These are phyloP conservation scores for Galerucella calmariensis DNA, from an alignment of 2,888 invertebrate genomes.

Conservation along the genomic window DNA sequence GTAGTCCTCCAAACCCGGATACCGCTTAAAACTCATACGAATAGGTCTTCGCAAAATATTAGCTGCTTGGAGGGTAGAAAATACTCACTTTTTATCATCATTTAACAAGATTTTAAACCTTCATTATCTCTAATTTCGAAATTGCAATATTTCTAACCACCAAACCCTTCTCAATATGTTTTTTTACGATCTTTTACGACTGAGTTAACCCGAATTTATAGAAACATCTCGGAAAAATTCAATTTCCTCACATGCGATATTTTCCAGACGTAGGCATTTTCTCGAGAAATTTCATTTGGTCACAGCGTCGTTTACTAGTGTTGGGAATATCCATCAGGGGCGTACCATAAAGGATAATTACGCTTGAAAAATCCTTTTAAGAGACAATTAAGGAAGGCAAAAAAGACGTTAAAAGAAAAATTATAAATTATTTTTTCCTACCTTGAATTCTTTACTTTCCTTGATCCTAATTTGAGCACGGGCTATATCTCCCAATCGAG, in stretches of 20 bases:
- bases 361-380: neutral
- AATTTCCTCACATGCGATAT: constrained; percentile 10
- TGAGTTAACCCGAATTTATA: neutral
- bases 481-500: constrained; percentile 88
- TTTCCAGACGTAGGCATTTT: constrained; percentile 8
- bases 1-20: no score
- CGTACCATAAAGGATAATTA: neutral
- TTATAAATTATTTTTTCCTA: constrained; percentile 62
- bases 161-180: neutral
- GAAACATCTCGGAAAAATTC: neutral
- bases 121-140: neutral
- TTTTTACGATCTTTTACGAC: neutral
- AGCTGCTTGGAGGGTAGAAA: no score
- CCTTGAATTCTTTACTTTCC: constrained; percentile 99
- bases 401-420: neutral
- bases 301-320: neutral
- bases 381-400: neutral
- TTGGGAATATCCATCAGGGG: neutral
- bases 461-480: constrained; percentile 91
- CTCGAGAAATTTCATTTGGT: constrained; percentile 21
- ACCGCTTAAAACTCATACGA: no score
- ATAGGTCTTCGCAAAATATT: no score
- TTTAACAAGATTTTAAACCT: no score
- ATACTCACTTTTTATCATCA: no score
- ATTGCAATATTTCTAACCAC: no score